These are phyloP conservation scores for Campoletis raptor DNA, from an alignment of 2,888 invertebrate species.

Conservation along the genomic window DNA sequence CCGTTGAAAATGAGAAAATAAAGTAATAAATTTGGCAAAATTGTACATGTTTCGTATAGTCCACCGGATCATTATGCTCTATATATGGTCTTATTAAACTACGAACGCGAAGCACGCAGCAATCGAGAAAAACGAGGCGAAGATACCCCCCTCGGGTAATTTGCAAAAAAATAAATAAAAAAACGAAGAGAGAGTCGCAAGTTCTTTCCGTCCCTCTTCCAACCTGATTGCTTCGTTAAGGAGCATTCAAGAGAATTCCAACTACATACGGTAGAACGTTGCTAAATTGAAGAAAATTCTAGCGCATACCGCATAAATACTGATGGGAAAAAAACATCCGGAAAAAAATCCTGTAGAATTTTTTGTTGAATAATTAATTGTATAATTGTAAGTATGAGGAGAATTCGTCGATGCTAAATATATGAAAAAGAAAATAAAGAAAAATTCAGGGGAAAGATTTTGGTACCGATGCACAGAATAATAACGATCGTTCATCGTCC, in stretches of 20 bases:
- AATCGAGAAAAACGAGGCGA: conserved; percentile 65
- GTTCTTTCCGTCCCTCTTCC: conserved; percentile 12
- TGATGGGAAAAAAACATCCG: neutral
- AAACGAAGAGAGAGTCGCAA: conserved; percentile 17
- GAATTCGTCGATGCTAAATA: neutral
- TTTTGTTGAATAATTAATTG: neutral
- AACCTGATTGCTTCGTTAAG: conserved; percentile 74
- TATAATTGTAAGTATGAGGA: too few relatives aligned
- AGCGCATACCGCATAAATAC: neutral
- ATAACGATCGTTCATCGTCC: conserved; percentile 59
- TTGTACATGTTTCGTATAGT: conserved; percentile 69
- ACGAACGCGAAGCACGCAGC: conserved; percentile 73
- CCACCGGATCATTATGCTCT: conserved; percentile 39
- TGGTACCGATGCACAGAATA: conserved; percentile 15
- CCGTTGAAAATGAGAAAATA: neutral
- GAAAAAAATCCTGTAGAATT: neutral
- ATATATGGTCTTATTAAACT: conserved; percentile 74
- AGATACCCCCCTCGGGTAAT: conserved; percentile 55
- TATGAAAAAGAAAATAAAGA: neutral
- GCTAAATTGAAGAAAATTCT: neutral
- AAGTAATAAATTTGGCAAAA: conserved; percentile 55
- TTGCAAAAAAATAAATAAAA: conserved; percentile 60
- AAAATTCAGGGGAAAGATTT: conserved; percentile 17
- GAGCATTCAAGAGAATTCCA: conserved; percentile 67
- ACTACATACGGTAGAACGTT: neutral